phyloP scores from a whole-genome alignment of 2,888 invertebrate species.

The Drosophila dives region DNA sequence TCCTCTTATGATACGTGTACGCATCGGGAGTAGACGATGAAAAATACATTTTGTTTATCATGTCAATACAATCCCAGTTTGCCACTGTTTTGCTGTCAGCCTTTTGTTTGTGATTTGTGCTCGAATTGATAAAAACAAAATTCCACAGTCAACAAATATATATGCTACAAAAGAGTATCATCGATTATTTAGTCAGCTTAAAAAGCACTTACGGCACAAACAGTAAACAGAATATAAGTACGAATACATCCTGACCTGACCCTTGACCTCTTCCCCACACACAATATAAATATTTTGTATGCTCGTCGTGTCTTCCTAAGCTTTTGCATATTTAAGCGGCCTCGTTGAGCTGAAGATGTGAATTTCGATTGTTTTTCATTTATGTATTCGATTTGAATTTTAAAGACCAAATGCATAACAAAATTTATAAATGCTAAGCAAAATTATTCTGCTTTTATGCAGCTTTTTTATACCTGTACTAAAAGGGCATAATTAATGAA shows the following conservation, averaged over 20 bases:
- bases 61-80: constrained; percentile 41
- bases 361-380: constrained; percentile 1
- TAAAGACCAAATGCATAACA: background rate
- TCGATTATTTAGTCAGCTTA: constrained; percentile 64
- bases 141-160: constrained; percentile 36
- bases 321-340: constrained; percentile 20
- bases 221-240: constrained; percentile 47
- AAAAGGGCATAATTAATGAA: background rate
- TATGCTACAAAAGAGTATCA: constrained; percentile 41
- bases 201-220: constrained; percentile 50
- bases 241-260: constrained; percentile 10
- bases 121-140: constrained; percentile 22
- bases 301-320: background rate
- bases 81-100: background rate
- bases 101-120: constrained; percentile 38
- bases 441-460: background rate
- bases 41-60: constrained; percentile 58
- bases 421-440: background rate
- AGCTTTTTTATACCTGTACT: background rate
- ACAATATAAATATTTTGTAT: background rate
- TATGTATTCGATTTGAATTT: background rate
- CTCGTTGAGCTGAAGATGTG: background rate
- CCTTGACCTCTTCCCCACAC: constrained; percentile 5
- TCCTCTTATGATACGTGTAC: background rate
- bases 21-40: constrained; percentile 1